phyloP scores from a whole-genome alignment of 1,140 invertebrate species.

The Gonatopus flavifemur region DNA sequence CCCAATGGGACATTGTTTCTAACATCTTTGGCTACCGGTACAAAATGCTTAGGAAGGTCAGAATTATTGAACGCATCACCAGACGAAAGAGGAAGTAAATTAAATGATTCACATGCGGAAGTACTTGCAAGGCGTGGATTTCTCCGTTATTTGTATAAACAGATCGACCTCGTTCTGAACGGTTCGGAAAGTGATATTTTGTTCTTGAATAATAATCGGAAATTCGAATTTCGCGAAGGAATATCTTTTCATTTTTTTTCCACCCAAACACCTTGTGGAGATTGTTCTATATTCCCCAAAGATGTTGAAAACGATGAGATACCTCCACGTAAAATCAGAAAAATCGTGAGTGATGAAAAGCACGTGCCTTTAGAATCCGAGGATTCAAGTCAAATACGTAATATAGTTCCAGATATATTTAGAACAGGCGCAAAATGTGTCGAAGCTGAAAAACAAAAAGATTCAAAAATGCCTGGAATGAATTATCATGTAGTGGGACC shows the following conservation, averaged over 20 bases:
- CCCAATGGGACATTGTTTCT: conserved; percentile 59
- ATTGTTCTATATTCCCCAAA: conserved; percentile 86
- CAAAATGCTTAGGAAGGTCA: conserved; percentile 81
- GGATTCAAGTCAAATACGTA: not conserved
- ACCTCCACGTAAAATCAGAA: conserved; percentile 30
- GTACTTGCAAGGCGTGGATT: conserved; percentile 81
- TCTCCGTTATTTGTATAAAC: conserved; percentile 73
- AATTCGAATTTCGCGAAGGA: conserved; percentile 61
- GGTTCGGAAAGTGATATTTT: conserved; percentile 53
- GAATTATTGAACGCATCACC: conserved; percentile 61
- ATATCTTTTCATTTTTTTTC: conserved; percentile 84
- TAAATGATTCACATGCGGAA: conserved; percentile 93
- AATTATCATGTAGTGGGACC: conserved; percentile 73
- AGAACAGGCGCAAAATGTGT: conserved; percentile 90
- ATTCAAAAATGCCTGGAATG: conserved; percentile 60
- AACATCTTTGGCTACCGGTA: conserved; percentile 82
- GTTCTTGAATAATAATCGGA: conserved; percentile 32
- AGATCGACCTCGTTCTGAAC: conserved; percentile 58
- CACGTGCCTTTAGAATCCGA: conserved; percentile 36
- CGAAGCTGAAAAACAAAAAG: conserved; percentile 54
- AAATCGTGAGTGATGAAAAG: conserved; percentile 28
- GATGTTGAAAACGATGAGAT: conserved; percentile 13
- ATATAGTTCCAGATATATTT: conserved; percentile 63
- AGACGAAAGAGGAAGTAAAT: conserved; percentile 66
- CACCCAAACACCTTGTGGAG: conserved; percentile 89